A percentile compares a stretch with the other conserved stretches of the same genome.
Evolutionary conservation across 2,113 vertebrate species (phyloP).

Genomic region (Heterotilapia buettikoferi): DNA sequence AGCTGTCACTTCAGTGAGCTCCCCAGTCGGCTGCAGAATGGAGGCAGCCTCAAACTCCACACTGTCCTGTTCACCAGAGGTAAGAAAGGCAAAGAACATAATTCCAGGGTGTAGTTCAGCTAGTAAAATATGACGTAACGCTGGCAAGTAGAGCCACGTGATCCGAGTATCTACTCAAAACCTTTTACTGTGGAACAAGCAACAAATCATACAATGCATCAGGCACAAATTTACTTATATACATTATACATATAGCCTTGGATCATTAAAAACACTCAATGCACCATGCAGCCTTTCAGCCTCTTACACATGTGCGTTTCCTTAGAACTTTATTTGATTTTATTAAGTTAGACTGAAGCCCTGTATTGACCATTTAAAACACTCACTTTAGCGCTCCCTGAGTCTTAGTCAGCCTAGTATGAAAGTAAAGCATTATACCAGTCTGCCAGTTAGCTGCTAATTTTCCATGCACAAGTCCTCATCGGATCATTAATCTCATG

Average conservation of each 20-base stretch:
- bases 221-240: background rate
- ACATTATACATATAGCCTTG: background rate
- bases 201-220: background rate
- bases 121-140: background rate
- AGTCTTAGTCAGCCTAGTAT: background rate
- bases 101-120: background rate
- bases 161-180: background rate
- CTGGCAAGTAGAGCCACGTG: background rate
- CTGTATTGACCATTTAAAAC: background rate
- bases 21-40: conserved; percentile 86
- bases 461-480: conserved; percentile 15
- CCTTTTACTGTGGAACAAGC: background rate
- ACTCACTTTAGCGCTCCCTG: background rate
- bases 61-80: conserved; percentile 89
- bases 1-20: conserved; percentile 93
- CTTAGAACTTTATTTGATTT: background rate
- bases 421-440: background rate
- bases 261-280: background rate
- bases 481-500: background rate
- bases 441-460: conserved; percentile 19
- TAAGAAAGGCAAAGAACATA: conserved; percentile 33
- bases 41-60: conserved; percentile 88
- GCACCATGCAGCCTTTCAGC: background rate
- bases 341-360: conserved; percentile 3
- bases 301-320: background rate